These are phyloP conservation scores for Megalurothrips usitatus DNA, from an alignment of 2,888 invertebrate species.

Conservation along the genomic window DNA sequence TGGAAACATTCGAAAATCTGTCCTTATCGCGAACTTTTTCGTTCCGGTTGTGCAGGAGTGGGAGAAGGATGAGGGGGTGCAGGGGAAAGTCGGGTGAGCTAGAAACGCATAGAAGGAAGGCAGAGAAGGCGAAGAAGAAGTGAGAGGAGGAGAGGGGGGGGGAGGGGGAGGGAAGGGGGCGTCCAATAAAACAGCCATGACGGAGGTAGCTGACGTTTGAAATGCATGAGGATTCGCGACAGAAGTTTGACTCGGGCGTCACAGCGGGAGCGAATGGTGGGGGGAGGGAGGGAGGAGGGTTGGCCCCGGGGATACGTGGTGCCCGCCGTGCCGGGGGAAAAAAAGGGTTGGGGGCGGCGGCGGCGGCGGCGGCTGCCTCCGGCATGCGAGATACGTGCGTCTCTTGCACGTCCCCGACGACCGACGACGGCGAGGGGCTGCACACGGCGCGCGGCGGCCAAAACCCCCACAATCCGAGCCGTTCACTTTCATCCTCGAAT, in stretches of 20 bases:
- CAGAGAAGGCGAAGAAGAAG: neutral
- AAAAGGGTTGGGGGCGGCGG: neutral
- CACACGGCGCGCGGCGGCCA: too few relatives aligned
- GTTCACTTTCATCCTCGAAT: too few relatives aligned
- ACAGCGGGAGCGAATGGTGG: constrained; percentile 5
- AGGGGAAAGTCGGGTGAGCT: neutral
- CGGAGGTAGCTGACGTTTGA: neutral
- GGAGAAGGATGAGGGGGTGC: too few relatives aligned
- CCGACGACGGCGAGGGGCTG: too few relatives aligned
- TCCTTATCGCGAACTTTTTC: too few relatives aligned
- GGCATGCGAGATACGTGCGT: too few relatives aligned
- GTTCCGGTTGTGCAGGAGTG: too few relatives aligned
- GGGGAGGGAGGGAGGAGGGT: neutral
- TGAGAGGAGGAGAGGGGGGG: neutral
- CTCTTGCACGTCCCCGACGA: too few relatives aligned
- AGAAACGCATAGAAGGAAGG: too few relatives aligned
- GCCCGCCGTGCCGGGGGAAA: neutral
- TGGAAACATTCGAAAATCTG: too few relatives aligned
- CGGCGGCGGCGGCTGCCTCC: neutral
- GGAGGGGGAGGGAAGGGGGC: neutral
- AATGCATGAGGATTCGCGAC: constrained; percentile 12
- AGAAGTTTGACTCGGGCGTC: constrained; percentile 16
- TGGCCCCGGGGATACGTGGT: neutral
- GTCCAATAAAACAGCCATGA: constrained; percentile 15
- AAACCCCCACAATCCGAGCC: too few relatives aligned